Base-by-base conservation (phyloP, 2,888 invertebrate genomes). In the Pyrochroa serraticornis region DNA sequence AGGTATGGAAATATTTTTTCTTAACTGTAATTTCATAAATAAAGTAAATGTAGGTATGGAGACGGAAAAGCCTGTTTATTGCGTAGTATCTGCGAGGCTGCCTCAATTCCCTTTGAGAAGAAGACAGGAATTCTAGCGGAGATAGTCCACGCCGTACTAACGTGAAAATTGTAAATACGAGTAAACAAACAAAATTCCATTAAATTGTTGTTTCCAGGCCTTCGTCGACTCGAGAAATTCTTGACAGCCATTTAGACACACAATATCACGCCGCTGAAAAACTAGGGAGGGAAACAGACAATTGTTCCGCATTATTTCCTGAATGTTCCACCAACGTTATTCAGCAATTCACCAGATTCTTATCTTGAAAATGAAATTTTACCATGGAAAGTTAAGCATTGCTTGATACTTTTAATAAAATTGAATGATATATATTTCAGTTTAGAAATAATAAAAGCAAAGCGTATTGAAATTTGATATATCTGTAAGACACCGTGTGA, bases 251-350 rank as follows among this genome's bases (percentile, higher is more conserved):
- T 73, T 82, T 83, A 0, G 89, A 91, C 76, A 87, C 86, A 63
- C 90, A 90, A 73, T 91, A 90, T 75, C 84, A 87, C 45, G 87
- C 88, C 2, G 91, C 91, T 0, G 91, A 92, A 75, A 78, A 83
- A 55, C 75, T 88, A 2, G 91, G 91, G 2, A 83, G 82, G 68
- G 79, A 81, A 57, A 73, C 73, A 0, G 82, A 80, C 14, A 79
- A 80, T 38, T 83, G 88, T 69, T 84, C 84, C 66, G 77, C 77
- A 31, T 73, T 87, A 62, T 89, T 87, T 77, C 85, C 87, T 0
- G 87, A 87, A 69, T 89, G 89, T 70, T 80, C 82, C 58, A 80
- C 79, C 0, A 85, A 84, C 41, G 75, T 86, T n/a, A 75, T 87
- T 52, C 83, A 83, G 43, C 82, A 86, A 52, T 86, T 87, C 59